phyloP scores from a whole-genome alignment of 1,140 invertebrate genomes.

The Vollenhovia emeryi region DNA sequence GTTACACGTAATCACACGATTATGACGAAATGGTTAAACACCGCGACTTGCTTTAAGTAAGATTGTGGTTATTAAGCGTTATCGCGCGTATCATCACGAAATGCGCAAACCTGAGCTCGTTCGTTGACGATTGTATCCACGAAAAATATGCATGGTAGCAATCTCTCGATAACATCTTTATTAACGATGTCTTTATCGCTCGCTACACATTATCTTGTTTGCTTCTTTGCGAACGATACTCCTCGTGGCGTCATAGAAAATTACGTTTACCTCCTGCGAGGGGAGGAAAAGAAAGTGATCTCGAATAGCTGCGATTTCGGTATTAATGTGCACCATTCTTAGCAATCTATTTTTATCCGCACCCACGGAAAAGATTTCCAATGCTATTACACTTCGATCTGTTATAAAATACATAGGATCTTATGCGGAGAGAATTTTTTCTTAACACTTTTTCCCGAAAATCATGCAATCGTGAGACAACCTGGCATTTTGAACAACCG shows the following conservation, averaged over 20 bases:
- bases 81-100: background rate
- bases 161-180: conserved; percentile 1
- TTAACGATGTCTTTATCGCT: background rate
- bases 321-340: background rate
- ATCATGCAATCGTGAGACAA: too few relatives aligned
- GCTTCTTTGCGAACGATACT: background rate
- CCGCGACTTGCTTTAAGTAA: background rate
- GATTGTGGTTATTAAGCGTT: conserved; percentile 1
- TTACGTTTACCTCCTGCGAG: background rate
- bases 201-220: background rate
- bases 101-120: background rate
- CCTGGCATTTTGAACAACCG: too few relatives aligned
- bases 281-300: background rate
- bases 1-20: background rate
- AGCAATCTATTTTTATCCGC: background rate
- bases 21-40: background rate
- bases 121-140: background rate
- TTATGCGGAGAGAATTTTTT: too few relatives aligned
- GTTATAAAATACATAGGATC: too few relatives aligned
- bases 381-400: too few relatives aligned
- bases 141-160: background rate
- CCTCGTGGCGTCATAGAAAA: background rate
- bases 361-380: too few relatives aligned
- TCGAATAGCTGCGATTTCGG: background rate
- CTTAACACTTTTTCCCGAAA: too few relatives aligned